A percentile compares a stretch with the other conserved stretches of the same genome.
phyloP scores from a whole-genome alignment of 2,888 invertebrate genomes.

The Phyllotreta striolata region DNA sequence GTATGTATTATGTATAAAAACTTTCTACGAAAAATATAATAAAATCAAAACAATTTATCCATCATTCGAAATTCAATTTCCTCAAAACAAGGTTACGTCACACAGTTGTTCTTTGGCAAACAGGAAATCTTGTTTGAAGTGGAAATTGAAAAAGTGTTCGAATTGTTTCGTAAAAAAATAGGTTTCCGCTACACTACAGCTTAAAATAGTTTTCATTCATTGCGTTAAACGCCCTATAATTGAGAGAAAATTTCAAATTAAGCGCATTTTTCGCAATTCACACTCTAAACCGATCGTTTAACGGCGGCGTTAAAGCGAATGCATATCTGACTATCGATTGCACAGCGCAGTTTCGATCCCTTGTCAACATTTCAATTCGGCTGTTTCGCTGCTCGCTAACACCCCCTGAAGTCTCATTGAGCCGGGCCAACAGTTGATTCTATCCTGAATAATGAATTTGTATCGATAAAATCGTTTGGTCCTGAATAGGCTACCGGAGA shows the following conservation, averaged over 20 bases:
- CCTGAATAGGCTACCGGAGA: constrained; percentile 6
- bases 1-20: neutral
- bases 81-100: constrained; percentile 21
- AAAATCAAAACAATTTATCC: constrained; percentile 28
- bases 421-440: constrained; percentile 26
- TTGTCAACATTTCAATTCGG: constrained; percentile 23
- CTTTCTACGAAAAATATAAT: constrained; percentile 8
- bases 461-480: constrained; percentile 27
- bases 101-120: constrained; percentile 30
- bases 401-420: constrained; percentile 22
- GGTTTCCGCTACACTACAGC: no score
- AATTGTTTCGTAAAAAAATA: constrained; percentile 20
- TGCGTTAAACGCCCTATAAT: no score
- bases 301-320: no score
- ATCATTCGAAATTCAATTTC: constrained; percentile 26
- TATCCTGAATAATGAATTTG: constrained; percentile 32
- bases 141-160: constrained; percentile 25
- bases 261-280: no score
- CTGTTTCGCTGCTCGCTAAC: constrained; percentile 12
- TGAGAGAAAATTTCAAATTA: no score
- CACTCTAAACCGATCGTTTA: no score
- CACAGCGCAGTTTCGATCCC: no score
- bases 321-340: no score
- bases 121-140: constrained; percentile 29
- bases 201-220: no score